Conservation (phyloP, 1,140 invertebrate genomes). For the Drosophila simulans region DNA sequence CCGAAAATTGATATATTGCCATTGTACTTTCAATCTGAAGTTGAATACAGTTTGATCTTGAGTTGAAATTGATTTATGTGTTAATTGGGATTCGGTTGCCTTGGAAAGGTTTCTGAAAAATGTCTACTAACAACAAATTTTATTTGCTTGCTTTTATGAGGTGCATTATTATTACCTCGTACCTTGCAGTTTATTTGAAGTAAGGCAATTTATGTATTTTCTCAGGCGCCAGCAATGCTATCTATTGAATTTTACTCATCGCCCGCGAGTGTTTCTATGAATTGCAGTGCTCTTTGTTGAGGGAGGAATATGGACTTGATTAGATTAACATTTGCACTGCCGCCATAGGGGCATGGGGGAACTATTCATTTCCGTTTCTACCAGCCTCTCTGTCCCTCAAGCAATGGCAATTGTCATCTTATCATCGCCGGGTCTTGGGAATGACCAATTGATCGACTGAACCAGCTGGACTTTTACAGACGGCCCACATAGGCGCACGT, state of each 20-base stretch:
- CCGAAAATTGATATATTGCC: constrained; percentile 22
- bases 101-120: background rate
- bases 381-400: constrained; percentile 1
- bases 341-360: constrained; percentile 49
- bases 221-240: background rate
- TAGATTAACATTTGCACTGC: constrained; percentile 71
- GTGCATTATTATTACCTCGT: background rate
- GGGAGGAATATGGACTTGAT: constrained; percentile 43
- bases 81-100: background rate
- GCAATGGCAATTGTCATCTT: constrained; percentile 37
- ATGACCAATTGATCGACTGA: constrained; percentile 44
- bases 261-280: background rate
- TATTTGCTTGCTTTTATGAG: too few species aligned
- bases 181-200: background rate
- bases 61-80: constrained; percentile 7
- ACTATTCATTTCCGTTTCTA: constrained; percentile 26
- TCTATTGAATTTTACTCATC: background rate
- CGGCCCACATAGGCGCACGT: constrained; percentile 74
- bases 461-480: constrained; percentile 1
- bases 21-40: constrained; percentile 6
- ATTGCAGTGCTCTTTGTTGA: background rate
- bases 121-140: too few species aligned
- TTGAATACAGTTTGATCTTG: constrained; percentile 30
- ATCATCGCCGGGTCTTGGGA: constrained; percentile 16
- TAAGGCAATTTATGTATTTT: constrained; percentile 4